Evolutionary conservation across 2,888 invertebrate genomes (phyloP).

Genomic region (Cryptus armator): DNA sequence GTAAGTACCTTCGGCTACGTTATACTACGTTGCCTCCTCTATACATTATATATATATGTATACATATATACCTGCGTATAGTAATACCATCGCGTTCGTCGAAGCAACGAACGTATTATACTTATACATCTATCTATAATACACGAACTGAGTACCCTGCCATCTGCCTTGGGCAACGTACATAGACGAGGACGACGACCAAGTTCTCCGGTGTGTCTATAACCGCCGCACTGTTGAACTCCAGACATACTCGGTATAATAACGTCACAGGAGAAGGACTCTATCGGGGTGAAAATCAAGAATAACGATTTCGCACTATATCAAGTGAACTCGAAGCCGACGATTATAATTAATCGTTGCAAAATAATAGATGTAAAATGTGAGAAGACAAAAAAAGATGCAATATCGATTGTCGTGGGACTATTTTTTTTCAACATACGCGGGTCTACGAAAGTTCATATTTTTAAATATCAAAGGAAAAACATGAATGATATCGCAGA

Average conservation of each 20-base stretch:
- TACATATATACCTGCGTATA: conserved; percentile 7
- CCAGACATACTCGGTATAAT: neutral
- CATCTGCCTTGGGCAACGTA: conserved; percentile 26
- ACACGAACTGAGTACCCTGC: conserved; percentile 39
- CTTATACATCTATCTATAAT: conserved; percentile 41
- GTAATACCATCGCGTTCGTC: conserved; percentile 18
- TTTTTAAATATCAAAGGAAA: conserved; percentile 10
- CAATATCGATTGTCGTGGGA: neutral
- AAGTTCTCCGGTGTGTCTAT: conserved; percentile 37
- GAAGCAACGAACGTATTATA: conserved; percentile 35
- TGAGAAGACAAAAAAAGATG: neutral
- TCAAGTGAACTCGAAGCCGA: neutral
- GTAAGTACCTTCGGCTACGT: conserved; percentile 64
- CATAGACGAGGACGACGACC: conserved; percentile 27
- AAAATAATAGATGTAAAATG: neutral
- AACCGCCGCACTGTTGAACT: conserved; percentile 8
- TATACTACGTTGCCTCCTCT: conserved; percentile 57
- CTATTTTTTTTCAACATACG: neutral
- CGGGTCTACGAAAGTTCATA: neutral
- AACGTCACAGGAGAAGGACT: conserved; percentile 5
- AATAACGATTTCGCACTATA: neutral
- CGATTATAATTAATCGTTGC: neutral
- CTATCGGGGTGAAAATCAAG: neutral
- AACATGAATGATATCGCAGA: neutral
- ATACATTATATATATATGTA: conserved; percentile 11